phyloP scores from a whole-genome alignment of 2,113 vertebrate genomes.

The Tachysurus fulvidraco region DNA sequence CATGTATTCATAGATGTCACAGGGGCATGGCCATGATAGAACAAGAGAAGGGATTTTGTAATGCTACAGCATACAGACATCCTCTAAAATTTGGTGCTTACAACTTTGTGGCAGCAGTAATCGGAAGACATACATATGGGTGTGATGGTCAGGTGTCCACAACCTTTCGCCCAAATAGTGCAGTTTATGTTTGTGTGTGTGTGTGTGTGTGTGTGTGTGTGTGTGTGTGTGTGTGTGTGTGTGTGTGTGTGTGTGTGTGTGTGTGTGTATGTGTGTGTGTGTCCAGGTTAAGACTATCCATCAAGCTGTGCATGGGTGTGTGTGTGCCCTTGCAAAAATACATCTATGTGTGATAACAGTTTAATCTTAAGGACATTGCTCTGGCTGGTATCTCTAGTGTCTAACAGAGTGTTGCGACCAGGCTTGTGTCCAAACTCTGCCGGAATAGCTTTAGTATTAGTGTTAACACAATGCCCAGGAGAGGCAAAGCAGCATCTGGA shows the following conservation, averaged over 20 bases:
- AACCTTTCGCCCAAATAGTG: neutral
- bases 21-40: neutral
- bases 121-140: neutral
- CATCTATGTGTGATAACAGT: neutral
- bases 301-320: constrained; percentile 2
- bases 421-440: constrained; percentile 63
- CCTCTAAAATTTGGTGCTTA: neutral
- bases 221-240: constrained; percentile 27
- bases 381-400: neutral
- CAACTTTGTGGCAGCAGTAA: neutral
- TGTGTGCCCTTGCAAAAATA: constrained; percentile 38
- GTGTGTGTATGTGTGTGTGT: neutral
- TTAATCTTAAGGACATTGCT: constrained; percentile 21
- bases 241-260: constrained; percentile 29
- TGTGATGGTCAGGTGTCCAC: neutral
- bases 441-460: constrained; percentile 56
- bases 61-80: neutral
- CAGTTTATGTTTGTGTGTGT: neutral
- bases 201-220: neutral
- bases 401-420: constrained; percentile 31
- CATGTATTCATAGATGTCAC: neutral
- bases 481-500: constrained; percentile 68
- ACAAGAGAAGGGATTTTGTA: neutral
- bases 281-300: neutral
- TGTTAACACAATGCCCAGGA: constrained; percentile 53